Percentiles rank a stretch among this genome's conserved stretches.
phyloP scores from a whole-genome alignment of 1,140 invertebrate genomes.

The Aphaenogaster floridana region DNA sequence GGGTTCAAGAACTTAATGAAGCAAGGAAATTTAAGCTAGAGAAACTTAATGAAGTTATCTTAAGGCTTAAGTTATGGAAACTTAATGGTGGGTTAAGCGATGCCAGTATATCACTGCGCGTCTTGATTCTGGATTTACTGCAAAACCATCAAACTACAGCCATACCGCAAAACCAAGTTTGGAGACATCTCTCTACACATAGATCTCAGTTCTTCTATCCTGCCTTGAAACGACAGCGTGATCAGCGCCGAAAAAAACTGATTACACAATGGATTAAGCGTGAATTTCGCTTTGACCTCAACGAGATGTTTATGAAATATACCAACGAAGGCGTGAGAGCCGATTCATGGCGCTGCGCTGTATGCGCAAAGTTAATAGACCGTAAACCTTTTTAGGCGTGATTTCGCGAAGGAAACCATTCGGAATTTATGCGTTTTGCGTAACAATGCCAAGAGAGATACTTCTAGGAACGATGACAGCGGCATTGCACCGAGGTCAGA shows the following conservation, averaged over 20 bases:
- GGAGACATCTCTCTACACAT: background rate
- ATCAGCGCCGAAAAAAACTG: constrained; percentile 28
- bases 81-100: background rate
- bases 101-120: background rate
- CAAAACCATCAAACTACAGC: constrained; percentile 1
- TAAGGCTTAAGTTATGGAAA: background rate
- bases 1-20: background rate
- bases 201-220: background rate
- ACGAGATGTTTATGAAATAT: background rate
- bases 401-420: background rate
- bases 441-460: constrained; percentile 40
- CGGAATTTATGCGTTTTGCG: constrained; percentile 53
- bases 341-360: background rate
- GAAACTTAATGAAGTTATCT: constrained; percentile 1
- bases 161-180: constrained; percentile 12
- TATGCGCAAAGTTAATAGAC: constrained; percentile 21
- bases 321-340: background rate
- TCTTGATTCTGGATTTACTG: constrained; percentile 20
- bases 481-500: constrained; percentile 26
- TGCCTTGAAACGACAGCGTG: background rate
- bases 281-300: background rate
- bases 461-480: constrained; percentile 57
- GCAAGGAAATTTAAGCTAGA: background rate
- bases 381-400: constrained; percentile 20
- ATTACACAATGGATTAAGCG: constrained; percentile 5